Conservation (phyloP, 2,888 invertebrate species). For the Quadroppia sp. region DNA sequence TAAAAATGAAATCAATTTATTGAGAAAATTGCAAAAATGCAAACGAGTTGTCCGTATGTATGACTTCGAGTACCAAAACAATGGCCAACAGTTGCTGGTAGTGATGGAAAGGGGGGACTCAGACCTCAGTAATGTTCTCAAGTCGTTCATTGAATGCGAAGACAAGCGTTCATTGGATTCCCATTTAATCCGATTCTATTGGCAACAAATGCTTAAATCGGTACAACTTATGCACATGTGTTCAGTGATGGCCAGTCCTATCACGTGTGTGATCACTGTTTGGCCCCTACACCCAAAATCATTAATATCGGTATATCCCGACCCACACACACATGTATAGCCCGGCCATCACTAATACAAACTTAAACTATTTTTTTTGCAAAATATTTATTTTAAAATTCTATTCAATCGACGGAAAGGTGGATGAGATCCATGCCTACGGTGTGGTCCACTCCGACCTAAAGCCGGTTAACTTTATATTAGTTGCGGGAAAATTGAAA, state of each 20-base stretch:
- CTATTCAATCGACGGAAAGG: neutral
- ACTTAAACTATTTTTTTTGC: no score
- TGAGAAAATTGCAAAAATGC: conserved; percentile 74
- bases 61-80: conserved; percentile 70
- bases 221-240: conserved; percentile 52
- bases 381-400: no score
- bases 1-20: conserved; percentile 78
- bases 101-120: conserved; percentile 90
- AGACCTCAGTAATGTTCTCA: conserved; percentile 74
- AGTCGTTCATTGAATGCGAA: conserved; percentile 54
- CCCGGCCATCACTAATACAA: no score
- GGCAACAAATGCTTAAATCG: conserved; percentile 87
- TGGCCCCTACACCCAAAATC: no score
- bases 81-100: conserved; percentile 66
- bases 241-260: neutral
- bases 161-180: conserved; percentile 59
- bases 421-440: conserved; percentile 80
- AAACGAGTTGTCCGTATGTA: conserved; percentile 75
- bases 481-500: conserved; percentile 78
- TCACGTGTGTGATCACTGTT: neutral
- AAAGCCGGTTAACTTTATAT: conserved; percentile 92
- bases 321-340: no score
- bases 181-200: conserved; percentile 78
- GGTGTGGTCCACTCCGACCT: conserved; percentile 96
- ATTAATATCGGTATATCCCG: no score